Evolutionary conservation across 1,140 invertebrate genomes (phyloP).

Genomic region (Luehdorfia chinensis): DNA sequence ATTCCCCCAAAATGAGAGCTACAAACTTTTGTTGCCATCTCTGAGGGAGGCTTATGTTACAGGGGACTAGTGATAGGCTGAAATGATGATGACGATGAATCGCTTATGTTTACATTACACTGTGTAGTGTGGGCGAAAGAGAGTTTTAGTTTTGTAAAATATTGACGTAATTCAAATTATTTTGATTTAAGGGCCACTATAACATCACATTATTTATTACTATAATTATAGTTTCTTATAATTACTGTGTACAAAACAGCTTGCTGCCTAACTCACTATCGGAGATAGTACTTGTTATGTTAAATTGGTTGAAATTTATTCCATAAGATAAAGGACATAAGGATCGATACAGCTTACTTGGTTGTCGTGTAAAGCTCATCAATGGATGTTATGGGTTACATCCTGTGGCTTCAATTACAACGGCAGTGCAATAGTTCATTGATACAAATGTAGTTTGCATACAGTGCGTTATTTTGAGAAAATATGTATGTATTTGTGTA

Average conservation of each 20-base stretch:
- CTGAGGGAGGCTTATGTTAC: no score
- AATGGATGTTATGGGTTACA: constrained; percentile 55
- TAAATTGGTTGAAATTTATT: neutral
- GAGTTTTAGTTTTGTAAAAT: no score
- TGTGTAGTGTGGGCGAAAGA: no score
- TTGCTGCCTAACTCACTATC: neutral
- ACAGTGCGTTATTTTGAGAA: constrained; percentile 2
- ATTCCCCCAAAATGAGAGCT: no score
- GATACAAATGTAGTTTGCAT: constrained; percentile 37
- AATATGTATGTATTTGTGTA: neutral
- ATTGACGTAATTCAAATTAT: no score
- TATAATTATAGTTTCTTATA: constrained; percentile 12
- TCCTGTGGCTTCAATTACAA: constrained; percentile 64
- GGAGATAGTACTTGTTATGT: constrained; percentile 2
- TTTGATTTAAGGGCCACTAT: no score
- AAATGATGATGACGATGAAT: no score
- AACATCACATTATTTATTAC: constrained; percentile 1
- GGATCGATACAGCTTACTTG: neutral
- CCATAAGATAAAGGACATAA: neutral
- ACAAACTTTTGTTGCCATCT: no score
- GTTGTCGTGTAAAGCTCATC: constrained; percentile 42
- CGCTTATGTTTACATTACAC: no score
- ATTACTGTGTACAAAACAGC: constrained; percentile 9
- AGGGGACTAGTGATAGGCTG: no score
- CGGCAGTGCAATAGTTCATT: constrained; percentile 50